Evolutionary conservation across 2,797 vertebrate species (phyloP).

Genomic region (Champsocephalus esox): DNA sequence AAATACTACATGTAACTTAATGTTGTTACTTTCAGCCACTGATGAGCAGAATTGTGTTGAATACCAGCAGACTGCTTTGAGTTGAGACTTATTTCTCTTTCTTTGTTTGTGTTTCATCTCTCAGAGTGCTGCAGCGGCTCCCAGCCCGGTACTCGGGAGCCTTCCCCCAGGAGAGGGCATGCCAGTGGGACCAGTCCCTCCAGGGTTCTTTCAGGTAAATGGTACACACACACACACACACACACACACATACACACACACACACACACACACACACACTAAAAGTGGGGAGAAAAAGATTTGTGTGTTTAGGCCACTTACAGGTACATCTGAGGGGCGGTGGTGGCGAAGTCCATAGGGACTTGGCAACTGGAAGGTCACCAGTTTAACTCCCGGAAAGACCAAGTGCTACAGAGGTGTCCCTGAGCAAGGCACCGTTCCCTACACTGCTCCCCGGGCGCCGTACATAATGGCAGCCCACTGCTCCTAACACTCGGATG

Average conservation of each 20-base stretch:
- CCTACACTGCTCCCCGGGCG: no score
- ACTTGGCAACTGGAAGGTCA: no score
- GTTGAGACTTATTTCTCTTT: slow-evolving; percentile 9
- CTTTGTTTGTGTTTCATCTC: slow-evolving; percentile 23
- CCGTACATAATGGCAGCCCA: no score
- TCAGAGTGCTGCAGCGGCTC: slow-evolving; percentile 96
- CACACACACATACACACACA: not conserved
- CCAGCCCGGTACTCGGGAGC: slow-evolving; percentile 95
- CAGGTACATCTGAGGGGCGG: not conserved
- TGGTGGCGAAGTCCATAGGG: no score
- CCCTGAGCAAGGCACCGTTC: no score
- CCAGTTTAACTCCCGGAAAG: no score
- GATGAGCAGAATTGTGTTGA: not conserved
- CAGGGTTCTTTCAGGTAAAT: slow-evolving; percentile 97
- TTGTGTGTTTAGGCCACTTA: not conserved
- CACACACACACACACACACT: not conserved
- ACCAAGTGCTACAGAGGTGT: no score
- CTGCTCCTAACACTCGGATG: no score
- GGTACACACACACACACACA: not conserved
- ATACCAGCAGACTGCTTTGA: slow-evolving; percentile 6
- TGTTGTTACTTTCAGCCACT: not conserved
- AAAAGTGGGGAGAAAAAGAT: not conserved
- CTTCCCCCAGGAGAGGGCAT: slow-evolving; percentile 97
- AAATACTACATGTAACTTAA: not conserved
- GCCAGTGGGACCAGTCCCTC: slow-evolving; percentile 96